Percentiles rank a stretch among this genome's conserved stretches.
These are phyloP conservation scores for Hylia prasina DNA, from an alignment of 2,113 vertebrate genomes.

Conservation along the genomic window DNA sequence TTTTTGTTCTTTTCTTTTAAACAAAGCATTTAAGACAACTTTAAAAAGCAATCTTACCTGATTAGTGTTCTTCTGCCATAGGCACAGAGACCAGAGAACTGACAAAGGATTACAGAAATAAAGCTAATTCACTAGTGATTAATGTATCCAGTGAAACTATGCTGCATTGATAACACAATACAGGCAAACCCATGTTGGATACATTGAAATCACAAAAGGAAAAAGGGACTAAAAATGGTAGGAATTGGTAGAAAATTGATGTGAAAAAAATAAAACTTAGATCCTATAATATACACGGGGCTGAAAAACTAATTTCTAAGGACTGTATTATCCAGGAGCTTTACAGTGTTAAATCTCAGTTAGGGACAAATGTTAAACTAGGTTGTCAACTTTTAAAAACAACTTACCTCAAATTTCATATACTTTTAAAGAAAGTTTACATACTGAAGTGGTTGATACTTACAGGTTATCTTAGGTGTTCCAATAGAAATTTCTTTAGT, in stretches of 20 bases:
- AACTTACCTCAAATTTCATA: conserved; percentile 82
- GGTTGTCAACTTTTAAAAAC: conserved; percentile 24
- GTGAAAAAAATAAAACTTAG: conserved; percentile 3
- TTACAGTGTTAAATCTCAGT: conserved; percentile 8
- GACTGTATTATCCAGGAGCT: neutral
- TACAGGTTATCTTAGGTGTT: conserved; percentile 79
- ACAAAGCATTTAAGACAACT: conserved; percentile 82
- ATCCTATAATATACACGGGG: conserved; percentile 7
- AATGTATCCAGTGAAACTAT: conserved; percentile 75
- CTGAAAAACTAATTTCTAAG: conserved; percentile 20
- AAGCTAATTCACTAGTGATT: conserved; percentile 72
- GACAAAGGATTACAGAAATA: conserved; percentile 73
- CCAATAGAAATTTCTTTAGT: conserved; percentile 73
- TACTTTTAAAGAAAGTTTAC: conserved; percentile 74
- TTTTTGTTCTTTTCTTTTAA: conserved; percentile 71
- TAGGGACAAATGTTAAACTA: conserved; percentile 38
- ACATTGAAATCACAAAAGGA: conserved; percentile 74
- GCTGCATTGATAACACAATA: conserved; percentile 53
- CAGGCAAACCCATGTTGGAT: conserved; percentile 72
- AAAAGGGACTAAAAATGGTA: conserved; percentile 68
- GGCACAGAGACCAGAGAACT: conserved; percentile 73
- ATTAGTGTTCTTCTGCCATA: conserved; percentile 61
- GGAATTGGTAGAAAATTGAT: conserved; percentile 56
- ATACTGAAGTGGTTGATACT: conserved; percentile 75
- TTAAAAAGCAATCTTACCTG: conserved; percentile 85